These are phyloP conservation scores for Delichon dasypus DNA, from an alignment of 2,797 vertebrate species.

Conservation along the genomic window DNA sequence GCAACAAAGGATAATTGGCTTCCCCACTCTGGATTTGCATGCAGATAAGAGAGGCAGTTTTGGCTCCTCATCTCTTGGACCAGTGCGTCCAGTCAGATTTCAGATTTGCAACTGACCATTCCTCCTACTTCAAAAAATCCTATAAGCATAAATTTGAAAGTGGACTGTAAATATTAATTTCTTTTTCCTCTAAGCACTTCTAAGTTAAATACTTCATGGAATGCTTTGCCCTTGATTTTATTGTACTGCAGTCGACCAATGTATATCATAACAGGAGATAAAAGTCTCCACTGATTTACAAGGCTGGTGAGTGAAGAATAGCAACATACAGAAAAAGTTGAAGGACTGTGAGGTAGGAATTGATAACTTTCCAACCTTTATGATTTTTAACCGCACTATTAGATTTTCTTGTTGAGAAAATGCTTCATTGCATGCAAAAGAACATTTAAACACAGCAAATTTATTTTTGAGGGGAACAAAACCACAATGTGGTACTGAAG, in stretches of 20 bases:
- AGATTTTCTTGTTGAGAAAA: not conserved
- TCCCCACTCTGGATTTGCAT: not conserved
- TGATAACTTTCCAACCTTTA: not conserved
- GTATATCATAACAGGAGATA: not conserved
- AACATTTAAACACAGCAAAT: not conserved
- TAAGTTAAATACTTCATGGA: not conserved
- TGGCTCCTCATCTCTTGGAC: not conserved
- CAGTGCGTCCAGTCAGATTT: not conserved
- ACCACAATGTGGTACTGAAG: not conserved
- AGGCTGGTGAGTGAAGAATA: not conserved
- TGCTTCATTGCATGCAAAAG: not conserved
- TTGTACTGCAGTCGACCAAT: not conserved
- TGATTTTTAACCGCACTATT: not conserved
- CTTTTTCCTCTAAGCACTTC: not conserved
- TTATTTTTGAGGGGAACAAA: not conserved
- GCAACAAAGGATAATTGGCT: not conserved
- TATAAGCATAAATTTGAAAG: not conserved
- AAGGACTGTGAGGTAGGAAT: not conserved
- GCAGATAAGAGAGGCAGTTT: not conserved
- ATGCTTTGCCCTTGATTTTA: not conserved
- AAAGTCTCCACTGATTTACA: not conserved
- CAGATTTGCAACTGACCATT: not conserved
- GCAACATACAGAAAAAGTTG: not conserved
- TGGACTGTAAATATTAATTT: not conserved
- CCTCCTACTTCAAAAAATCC: not conserved